These are phyloP conservation scores for Odontamblyopus rebecca DNA, from an alignment of 2,797 vertebrate species.

Conservation along the genomic window DNA sequence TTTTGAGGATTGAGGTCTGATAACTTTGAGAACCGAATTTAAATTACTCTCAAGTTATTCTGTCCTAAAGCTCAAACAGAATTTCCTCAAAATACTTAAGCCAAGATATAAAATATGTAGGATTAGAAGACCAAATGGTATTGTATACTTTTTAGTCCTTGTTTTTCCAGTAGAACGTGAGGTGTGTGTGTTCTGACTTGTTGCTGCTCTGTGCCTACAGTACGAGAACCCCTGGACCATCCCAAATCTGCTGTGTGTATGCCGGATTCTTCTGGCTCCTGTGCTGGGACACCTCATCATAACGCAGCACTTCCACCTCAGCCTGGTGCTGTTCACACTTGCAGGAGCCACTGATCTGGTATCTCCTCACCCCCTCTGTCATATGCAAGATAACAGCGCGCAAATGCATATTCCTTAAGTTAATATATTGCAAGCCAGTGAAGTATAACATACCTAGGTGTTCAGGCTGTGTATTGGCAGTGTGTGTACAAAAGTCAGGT, in stretches of 20 bases:
- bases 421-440: no score
- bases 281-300: constrained; percentile 91
- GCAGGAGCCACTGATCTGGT: constrained; percentile 95
- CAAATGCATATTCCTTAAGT: not conserved
- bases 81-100: no score
- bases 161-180: no score
- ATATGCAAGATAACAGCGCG: not conserved
- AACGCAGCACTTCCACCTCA: constrained; percentile 88
- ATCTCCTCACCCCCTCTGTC: constrained; percentile 5
- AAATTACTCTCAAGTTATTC: no score
- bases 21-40: no score
- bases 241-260: constrained; percentile 92
- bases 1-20: no score
- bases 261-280: constrained; percentile 89
- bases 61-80: no score
- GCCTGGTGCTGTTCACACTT: constrained; percentile 88
- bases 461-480: not conserved
- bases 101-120: no score
- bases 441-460: no score
- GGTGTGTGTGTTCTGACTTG: not conserved
- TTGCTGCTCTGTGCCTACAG: constrained; percentile 57
- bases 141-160: no score
- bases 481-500: not conserved
- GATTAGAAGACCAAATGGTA: no score
- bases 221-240: constrained; percentile 99